These are phyloP conservation scores for Ceratotherium simum DNA, from an alignment of 2,113 vertebrate species.

Conservation along the genomic window DNA sequence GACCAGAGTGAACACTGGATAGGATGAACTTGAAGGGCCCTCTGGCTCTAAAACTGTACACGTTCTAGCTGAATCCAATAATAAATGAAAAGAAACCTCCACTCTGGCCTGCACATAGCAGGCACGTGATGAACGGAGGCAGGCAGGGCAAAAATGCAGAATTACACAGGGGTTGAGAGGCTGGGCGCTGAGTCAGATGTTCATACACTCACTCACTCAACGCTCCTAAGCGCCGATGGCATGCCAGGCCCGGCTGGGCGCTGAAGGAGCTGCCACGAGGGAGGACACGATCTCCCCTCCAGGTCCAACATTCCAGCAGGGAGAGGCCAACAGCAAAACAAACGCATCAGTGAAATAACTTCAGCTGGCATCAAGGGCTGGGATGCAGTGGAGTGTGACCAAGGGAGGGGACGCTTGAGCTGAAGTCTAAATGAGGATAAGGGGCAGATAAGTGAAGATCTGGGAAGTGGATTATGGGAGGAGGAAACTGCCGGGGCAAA, in stretches of 20 bases:
- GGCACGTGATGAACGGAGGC: accelerated
- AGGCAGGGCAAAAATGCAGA: accelerated
- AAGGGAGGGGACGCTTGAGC: background rate
- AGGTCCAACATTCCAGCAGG: background rate
- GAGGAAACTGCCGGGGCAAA: too few relatives aligned
- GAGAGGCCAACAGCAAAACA: background rate
- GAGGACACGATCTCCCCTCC: background rate
- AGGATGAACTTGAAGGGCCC: background rate
- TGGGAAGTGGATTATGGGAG: background rate
- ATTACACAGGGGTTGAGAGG: accelerated
- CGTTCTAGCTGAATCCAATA: accelerated
- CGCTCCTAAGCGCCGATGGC: accelerated
- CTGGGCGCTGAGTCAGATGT: accelerated
- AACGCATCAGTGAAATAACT: background rate
- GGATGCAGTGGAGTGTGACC: background rate
- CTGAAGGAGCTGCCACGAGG: accelerated
- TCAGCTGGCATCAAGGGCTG: background rate
- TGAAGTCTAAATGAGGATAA: background rate
- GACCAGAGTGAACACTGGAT: background rate
- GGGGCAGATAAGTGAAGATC: background rate
- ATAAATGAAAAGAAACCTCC: background rate
- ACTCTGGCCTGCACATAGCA: background rate
- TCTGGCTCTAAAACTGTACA: background rate
- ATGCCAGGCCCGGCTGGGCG: accelerated
- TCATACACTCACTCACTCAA: background rate